Base-by-base conservation (phyloP, 2,113 vertebrate species). In the Archocentrus centrarchus region DNA sequence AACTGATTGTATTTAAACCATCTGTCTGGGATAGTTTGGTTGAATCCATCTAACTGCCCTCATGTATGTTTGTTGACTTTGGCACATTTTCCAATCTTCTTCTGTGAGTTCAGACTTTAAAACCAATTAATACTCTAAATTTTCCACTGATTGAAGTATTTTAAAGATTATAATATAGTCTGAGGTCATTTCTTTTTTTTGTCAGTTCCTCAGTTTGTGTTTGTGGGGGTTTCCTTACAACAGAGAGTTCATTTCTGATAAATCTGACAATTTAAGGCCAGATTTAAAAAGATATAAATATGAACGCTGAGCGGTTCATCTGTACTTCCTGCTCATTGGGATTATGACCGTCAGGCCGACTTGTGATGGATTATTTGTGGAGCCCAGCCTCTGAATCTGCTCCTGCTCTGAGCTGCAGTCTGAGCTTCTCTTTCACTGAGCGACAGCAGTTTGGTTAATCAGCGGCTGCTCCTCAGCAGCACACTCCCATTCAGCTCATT, bases 401-500 rank as follows among this genome's bases (percentile, higher is more conserved):
- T 70, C 30, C 44, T 70, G 66, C 66, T 53, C 17, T 1, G 0
- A 13, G 44, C 66, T 53, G 44, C 13, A 50, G 44, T 70, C 10
- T 53, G 24, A 73, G 66, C 30, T 32, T 53, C 6, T 53, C 66
- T 20, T 30, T 76, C 14, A 18, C 10, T 27, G 75, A 89, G 44
- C 57, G 22, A 61, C 50, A 53, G 32, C 61, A 20, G 62, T 39
- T 2, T 24, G 83, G 66, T 81, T 86, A 63, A 89, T 86, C 79
- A 88, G 86, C 41, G 62, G 17, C 66, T 73, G 27, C 66, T 73
- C 66, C 66, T 73, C 66, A 53, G 66, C 66, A 73, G 66, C 66
- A 73, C 66, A 11, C 59, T 83, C 66, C 68, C 86, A 75, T 84
- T 88, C 90, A 89, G 59, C 82, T 86, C 64, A 35, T 77, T 89